These are phyloP conservation scores for Himalopsyche anomala DNA, from an alignment of 2,888 invertebrate genomes.

Conservation along the genomic window DNA sequence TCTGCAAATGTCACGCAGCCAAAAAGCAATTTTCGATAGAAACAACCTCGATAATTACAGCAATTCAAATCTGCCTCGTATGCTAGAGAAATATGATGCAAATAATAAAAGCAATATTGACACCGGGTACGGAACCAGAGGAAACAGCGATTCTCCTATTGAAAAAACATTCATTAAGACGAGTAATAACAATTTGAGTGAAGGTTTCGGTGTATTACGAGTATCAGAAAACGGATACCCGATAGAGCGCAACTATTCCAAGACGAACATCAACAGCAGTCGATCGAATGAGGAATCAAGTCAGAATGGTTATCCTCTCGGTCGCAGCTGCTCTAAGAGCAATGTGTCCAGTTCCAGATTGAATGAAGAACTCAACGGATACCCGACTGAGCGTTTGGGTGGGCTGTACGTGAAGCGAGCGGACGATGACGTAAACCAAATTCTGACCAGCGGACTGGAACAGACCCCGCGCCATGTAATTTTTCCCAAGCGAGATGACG, in stretches of 20 bases:
- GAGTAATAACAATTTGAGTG: slow-evolving; percentile 52
- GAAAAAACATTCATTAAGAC: slow-evolving; percentile 48
- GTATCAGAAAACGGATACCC: slow-evolving; percentile 73
- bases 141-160: slow-evolving; percentile 37
- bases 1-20: slow-evolving; percentile 75
- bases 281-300: slow-evolving; percentile 69
- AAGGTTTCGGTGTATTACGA: slow-evolving; percentile 68
- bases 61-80: slow-evolving; percentile 63
- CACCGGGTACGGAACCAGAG: slow-evolving; percentile 26
- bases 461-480: slow-evolving; percentile 66
- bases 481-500: slow-evolving; percentile 70
- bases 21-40: slow-evolving; percentile 75
- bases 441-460: neutral
- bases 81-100: slow-evolving; percentile 61
- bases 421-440: slow-evolving; percentile 74
- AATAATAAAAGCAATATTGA: slow-evolving; percentile 13
- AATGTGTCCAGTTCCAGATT: slow-evolving; percentile 74
- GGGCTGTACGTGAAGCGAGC: slow-evolving; percentile 68
- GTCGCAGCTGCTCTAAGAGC: slow-evolving; percentile 74
- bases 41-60: slow-evolving; percentile 71
- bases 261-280: slow-evolving; percentile 56
- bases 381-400: slow-evolving; percentile 67
- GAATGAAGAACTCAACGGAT: slow-evolving; percentile 75
- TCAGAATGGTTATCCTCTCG: slow-evolving; percentile 73
- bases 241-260: slow-evolving; percentile 73